Evolutionary conservation across 2,888 invertebrate species (phyloP), one percentile per base, ranked within the genome.

Genomic region (Drosophila recens): DNA sequence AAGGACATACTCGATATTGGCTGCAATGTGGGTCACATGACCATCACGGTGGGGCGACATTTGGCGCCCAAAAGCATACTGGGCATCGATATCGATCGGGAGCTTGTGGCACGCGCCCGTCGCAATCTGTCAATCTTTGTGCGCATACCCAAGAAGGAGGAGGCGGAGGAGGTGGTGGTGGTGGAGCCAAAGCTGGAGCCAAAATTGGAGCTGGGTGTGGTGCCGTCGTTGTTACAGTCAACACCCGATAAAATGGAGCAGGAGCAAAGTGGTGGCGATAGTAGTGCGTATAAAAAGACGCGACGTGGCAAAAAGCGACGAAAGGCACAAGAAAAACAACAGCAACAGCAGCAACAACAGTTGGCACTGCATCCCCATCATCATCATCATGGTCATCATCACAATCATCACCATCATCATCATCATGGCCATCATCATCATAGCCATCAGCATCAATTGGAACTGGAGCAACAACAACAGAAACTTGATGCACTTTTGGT

Each of bases 1-100:
- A 98, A 97, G 93, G 97, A 98, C 92, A 96, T 99, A 48, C 94
- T 99, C 75, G 99, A 99, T 91, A 97, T 99, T 90, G 99, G 99
- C 15, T 99, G 99, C 93, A 99, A 99, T 93, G 97, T 98, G 70
- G 99, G 99, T 1, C 97, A 98, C 91, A 95, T 99, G 80, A 98
- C 99, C 10, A 94, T 99, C 43, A 95, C 96, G 0, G 95, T 99
- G 53, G 99, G 98, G 0, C 94, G 97, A 73, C 96, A 97, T 87
- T 95, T 97, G 81, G 94, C 95, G 38, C 98, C 99, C 3, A 95
- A 95, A 73, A 96, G 96, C 77, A 96, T 99, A 65, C 94, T 97
- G 64, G 99, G 99, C 67, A 96, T 99, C 80, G 99, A 99, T 92
- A 99, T 99, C 82, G 99, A 99, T 93, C 94, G 95, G 27, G 95